Base-by-base conservation (phyloP, 35 echinoderm and acorn worm species). In the Hemicentrotus pulcherrimus region DNA sequence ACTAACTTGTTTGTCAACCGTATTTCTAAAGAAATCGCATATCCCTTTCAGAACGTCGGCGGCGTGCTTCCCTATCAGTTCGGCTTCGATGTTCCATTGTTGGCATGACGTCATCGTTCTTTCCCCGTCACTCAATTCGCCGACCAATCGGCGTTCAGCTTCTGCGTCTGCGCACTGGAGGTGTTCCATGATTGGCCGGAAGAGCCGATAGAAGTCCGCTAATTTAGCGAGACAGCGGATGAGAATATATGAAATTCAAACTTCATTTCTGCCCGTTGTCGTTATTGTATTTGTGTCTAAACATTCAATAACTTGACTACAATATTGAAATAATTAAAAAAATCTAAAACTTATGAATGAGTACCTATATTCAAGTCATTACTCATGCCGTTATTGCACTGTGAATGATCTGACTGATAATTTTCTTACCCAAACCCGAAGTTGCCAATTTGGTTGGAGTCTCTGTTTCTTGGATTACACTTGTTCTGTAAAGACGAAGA, bases 21-120 rank as follows among this genome's bases (percentile, higher is more conserved):
- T 96, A 15, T 94, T 59, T 88, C 59, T 95, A 47, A 96, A 96
- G 94, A 96, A 95, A 4, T 85, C 94, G 11, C 85, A 90, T 6
- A 91, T 96, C 87, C 96, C 94, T 48, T 45, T 32, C 2, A 96
- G 92, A 10, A 96, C 94, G 55, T 96, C 94, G 22, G 91, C 92
- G 41, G 96, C 86, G 46, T 96, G 96, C 31, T 96, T 86, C 28
- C 92, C 96, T 30, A 96, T 95, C 24, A 94, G 94, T 7, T 96
- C 96, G 5, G 95, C 61, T 50, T 96, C 94, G 13, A 28, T 31
- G 28, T 96, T 93, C 91, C 91, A 93, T 50, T 47, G 91, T n/a
- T 93, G 32, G 91, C 48, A 46, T 31, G 91, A 47, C 48, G 91
- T 93, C 91, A 93, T 47, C 46, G 30, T 31, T 32, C 46, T 9